These are phyloP conservation scores for Bombycilla garrulus DNA, from an alignment of 2,113 vertebrate genomes.

Conservation along the genomic window DNA sequence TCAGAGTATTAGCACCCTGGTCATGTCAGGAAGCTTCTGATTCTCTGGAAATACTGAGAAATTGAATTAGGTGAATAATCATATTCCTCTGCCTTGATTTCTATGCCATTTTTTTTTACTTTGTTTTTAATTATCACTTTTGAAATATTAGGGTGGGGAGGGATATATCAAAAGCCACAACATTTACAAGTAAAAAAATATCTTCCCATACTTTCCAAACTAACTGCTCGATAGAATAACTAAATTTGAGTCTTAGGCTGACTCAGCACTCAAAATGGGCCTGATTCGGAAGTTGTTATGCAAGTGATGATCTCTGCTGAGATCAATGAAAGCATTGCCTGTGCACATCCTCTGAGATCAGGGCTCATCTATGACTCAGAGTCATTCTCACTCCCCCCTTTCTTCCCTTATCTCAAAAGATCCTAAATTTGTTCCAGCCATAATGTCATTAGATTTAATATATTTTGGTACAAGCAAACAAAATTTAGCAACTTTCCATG, in stretches of 20 bases:
- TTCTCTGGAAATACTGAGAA: neutral
- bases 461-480: neutral
- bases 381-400: conserved; percentile 2
- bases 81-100: neutral
- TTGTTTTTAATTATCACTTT: neutral
- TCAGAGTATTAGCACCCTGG: neutral
- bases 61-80: neutral
- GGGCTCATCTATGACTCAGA: conserved; percentile 58
- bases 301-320: conserved; percentile 15
- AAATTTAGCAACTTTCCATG: neutral
- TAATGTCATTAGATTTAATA: neutral
- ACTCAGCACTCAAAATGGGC: conserved; percentile 26
- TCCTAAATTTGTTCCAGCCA: neutral
- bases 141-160: neutral
- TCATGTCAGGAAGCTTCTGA: neutral
- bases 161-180: neutral
- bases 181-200: neutral
- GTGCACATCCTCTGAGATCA: neutral
- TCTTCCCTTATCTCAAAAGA: conserved; percentile 33
- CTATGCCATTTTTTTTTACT: neutral
- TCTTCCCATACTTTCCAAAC: neutral
- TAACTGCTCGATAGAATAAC: neutral
- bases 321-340: conserved; percentile 25
- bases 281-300: conserved; percentile 19
- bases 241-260: neutral